Evolutionary conservation across 2,113 vertebrate species (phyloP).

Genomic region (Cyanistes caeruleus): DNA sequence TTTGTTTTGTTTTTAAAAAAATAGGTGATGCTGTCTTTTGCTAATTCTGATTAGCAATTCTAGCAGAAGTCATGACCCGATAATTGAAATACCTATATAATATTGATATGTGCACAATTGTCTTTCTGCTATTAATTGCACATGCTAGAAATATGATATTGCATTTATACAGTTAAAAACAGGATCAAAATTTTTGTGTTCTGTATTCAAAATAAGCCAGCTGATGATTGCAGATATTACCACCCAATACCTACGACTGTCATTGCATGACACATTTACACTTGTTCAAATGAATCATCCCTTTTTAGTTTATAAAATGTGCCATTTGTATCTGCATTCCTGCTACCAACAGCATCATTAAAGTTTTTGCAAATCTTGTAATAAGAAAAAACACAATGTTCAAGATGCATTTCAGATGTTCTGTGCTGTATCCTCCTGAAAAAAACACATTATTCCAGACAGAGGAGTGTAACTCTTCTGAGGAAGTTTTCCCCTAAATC

Average conservation of each 20-base stretch:
- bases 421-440: not conserved
- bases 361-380: not conserved
- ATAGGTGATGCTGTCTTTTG: not conserved
- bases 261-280: not conserved
- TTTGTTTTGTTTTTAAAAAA: not conserved
- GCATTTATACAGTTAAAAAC: not conserved
- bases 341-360: not conserved
- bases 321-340: not conserved
- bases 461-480: not conserved
- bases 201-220: not conserved
- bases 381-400: not conserved
- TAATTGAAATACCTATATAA: not conserved
- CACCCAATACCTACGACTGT: not conserved
- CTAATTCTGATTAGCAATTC: not conserved
- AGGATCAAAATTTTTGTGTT: not conserved
- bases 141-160: not conserved
- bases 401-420: not conserved
- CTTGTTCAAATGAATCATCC: not conserved
- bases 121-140: not conserved
- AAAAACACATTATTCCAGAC: not conserved
- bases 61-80: accelerated
- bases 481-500: not conserved
- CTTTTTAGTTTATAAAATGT: not conserved
- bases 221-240: not conserved
- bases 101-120: not conserved